Evolutionary conservation across 2,888 invertebrate species (phyloP).

Genomic region (Coenonympha glycerion): DNA sequence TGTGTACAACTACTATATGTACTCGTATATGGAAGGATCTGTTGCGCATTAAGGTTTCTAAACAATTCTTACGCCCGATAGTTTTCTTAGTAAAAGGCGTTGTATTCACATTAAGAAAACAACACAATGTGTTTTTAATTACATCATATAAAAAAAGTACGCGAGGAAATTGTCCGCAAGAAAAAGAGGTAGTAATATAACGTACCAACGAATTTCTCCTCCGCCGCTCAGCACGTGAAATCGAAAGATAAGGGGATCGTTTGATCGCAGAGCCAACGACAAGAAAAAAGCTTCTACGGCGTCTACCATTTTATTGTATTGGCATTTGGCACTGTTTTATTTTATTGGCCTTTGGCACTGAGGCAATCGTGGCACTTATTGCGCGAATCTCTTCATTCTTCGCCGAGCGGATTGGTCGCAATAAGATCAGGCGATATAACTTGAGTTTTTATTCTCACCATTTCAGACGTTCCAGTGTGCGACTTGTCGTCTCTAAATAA

Average conservation of each 20-base stretch:
- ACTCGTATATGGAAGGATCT: no score
- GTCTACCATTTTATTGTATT: slow-evolving; percentile 71
- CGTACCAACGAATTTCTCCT: neutral
- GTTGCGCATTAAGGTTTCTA: no score
- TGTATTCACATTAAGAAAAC: no score
- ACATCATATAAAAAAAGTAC: no score
- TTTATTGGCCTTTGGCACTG: slow-evolving; percentile 67
- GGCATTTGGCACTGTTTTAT: slow-evolving; percentile 67
- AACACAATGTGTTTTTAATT: no score
- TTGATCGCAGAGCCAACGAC: slow-evolving; percentile 5
- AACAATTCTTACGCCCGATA: no score
- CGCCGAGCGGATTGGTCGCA: slow-evolving; percentile 39
- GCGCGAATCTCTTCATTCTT: slow-evolving; percentile 43
- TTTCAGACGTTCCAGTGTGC: neutral
- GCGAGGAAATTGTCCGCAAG: neutral
- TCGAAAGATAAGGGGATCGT: slow-evolving; percentile 2
- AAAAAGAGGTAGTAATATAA: neutral
- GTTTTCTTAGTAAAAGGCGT: no score
- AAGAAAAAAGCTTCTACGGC: slow-evolving; percentile 18
- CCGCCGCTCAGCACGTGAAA: slow-evolving; percentile 2
- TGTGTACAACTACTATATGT: no score
- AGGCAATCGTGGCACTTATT: slow-evolving; percentile 63
- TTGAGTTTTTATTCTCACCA: slow-evolving; percentile 6
- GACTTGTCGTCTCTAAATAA: neutral
- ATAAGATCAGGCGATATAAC: slow-evolving; percentile 33